These are phyloP conservation scores for Pachyuromys duprasi DNA, from an alignment of 2,797 vertebrate genomes.

Conservation along the genomic window DNA sequence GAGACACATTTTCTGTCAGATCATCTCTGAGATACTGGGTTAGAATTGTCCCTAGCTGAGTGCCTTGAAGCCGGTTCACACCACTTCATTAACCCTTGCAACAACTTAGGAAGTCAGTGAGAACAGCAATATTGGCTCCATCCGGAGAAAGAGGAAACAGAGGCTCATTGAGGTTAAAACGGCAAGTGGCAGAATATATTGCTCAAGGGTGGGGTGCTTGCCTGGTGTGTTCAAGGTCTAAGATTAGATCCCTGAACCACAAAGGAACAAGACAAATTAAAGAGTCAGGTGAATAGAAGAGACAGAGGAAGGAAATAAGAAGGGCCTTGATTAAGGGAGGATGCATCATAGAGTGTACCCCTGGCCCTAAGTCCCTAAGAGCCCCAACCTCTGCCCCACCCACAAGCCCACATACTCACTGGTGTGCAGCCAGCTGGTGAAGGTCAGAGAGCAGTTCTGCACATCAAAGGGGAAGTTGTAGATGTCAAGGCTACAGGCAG, in stretches of 20 bases:
- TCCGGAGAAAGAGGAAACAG: background rate
- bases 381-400: background rate
- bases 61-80: background rate
- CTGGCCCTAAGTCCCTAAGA: background rate
- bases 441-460: conserved; percentile 98
- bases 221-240: background rate
- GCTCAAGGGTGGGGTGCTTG: background rate
- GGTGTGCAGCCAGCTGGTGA: conserved; percentile 98
- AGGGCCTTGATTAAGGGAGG: background rate
- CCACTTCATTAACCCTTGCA: background rate
- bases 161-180: background rate
- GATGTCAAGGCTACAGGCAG: conserved; percentile 97
- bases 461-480: conserved; percentile 99
- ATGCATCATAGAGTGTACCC: fast-evolving
- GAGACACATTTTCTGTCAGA: background rate
- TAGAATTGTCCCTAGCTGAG: background rate
- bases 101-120: background rate
- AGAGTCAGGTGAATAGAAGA: background rate
- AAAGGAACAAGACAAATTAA: background rate
- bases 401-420: conserved; percentile 83
- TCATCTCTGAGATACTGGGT: background rate
- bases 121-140: background rate
- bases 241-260: background rate
- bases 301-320: too few species aligned
- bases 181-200: background rate